phyloP scores from a whole-genome alignment of 35 echinoderm and acorn worm species.

The Eucidaris tribuloides region DNA sequence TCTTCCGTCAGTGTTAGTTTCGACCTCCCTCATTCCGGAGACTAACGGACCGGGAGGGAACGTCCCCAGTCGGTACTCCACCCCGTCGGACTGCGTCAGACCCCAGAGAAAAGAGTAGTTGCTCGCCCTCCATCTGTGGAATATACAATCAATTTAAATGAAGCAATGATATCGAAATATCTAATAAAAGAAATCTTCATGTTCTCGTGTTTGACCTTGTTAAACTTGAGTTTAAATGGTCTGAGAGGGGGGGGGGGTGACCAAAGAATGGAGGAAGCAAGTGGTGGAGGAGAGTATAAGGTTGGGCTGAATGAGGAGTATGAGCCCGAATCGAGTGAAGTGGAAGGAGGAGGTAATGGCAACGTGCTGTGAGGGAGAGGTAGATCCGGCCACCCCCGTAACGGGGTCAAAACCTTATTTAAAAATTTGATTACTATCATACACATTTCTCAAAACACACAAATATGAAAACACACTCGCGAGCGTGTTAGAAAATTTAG shows the following conservation, averaged over 20 bases:
- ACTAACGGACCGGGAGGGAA: slow-evolving; percentile 34
- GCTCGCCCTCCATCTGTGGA: slow-evolving; percentile 62
- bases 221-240: background rate
- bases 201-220: background rate
- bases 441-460: no score
- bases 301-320: no score
- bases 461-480: no score
- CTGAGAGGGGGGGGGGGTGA: background rate
- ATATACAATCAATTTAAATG: background rate
- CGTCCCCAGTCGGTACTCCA: slow-evolving; percentile 52
- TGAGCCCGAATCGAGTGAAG: no score
- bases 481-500: no score
- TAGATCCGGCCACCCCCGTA: no score
- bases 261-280: background rate
- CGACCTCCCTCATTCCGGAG: slow-evolving; percentile 54
- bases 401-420: no score
- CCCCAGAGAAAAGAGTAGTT: slow-evolving; percentile 59
- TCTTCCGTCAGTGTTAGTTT: slow-evolving; percentile 24
- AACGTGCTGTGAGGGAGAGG: no score
- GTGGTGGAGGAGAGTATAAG: background rate
- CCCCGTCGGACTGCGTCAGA: slow-evolving; percentile 40
- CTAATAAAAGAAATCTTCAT: background rate
- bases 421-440: no score
- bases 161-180: background rate
- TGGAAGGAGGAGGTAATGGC: no score